These are phyloP conservation scores for Latrodectus geometricus DNA, from an alignment of 1,140 invertebrate genomes.

Conservation along the genomic window DNA sequence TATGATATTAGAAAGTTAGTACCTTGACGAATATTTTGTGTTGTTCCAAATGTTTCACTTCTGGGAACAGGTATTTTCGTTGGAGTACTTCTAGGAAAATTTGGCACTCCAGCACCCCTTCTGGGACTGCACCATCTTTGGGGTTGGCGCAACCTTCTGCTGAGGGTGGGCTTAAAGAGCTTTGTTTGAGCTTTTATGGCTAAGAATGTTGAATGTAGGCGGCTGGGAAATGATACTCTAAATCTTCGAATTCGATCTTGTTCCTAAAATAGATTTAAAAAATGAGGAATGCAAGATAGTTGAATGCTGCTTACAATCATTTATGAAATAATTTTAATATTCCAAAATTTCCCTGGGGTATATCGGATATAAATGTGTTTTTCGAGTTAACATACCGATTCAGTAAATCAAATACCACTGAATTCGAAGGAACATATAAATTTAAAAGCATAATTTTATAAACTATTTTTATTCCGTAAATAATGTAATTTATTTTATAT, in stretches of 20 bases:
- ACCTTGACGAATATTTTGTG: background rate
- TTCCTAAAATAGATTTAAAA: slow-evolving; percentile 12
- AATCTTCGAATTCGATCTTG: slow-evolving; percentile 38
- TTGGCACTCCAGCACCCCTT: slow-evolving; percentile 11
- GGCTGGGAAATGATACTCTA: slow-evolving; percentile 13
- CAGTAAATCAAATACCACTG: background rate
- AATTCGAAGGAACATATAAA: too few species aligned
- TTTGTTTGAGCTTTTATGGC: slow-evolving; percentile 25
- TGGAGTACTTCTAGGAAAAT: background rate
- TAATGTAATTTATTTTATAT: too few species aligned
- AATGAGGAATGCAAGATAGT: background rate
- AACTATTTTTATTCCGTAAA: too few species aligned
- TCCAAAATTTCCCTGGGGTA: background rate
- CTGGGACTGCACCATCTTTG: slow-evolving; percentile 55
- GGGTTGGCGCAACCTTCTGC: slow-evolving; percentile 2
- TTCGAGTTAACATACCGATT: background rate
- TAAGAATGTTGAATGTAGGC: slow-evolving; percentile 30
- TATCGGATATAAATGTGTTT: background rate
- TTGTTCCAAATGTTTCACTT: background rate
- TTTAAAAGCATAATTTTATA: too few species aligned
- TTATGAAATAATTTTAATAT: background rate
- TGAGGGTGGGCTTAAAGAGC: slow-evolving; percentile 24
- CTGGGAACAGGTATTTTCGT: slow-evolving; percentile 16
- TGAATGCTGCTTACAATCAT: background rate
- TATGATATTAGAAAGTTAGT: background rate